Conservation (phyloP, 2,113 vertebrate species). For the Limanda limanda region DNA sequence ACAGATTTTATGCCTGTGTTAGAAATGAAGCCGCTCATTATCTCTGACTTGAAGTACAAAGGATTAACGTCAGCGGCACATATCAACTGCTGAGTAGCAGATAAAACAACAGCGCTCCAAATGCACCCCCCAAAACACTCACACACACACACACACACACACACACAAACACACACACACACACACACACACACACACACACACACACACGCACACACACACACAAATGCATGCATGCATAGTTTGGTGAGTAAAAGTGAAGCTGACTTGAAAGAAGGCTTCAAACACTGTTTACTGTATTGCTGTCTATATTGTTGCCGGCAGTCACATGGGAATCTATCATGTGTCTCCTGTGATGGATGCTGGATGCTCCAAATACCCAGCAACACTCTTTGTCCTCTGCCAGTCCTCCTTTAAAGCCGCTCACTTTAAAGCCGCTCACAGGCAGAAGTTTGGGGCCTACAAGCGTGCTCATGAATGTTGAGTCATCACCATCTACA, state of each 20-base stretch:
- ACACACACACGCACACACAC: slow-evolving; percentile 13
- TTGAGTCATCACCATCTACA: slow-evolving; percentile 36
- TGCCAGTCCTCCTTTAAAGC: slow-evolving; percentile 43
- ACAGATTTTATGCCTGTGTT: slow-evolving; percentile 2
- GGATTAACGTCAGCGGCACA: slow-evolving; percentile 26
- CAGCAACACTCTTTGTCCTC: slow-evolving; percentile 26
- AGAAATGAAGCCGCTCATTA: slow-evolving; percentile 28
- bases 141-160: slow-evolving; percentile 10
- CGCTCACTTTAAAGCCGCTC: slow-evolving; percentile 54
- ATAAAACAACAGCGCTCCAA: slow-evolving; percentile 45
- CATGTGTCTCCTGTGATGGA: slow-evolving; percentile 12
- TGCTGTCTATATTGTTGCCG: slow-evolving; percentile 33
- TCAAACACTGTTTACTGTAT: slow-evolving; percentile 59
- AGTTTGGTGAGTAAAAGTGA: slow-evolving; percentile 18
- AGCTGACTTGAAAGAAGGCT: slow-evolving; percentile 51
- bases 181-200: slow-evolving; percentile 4
- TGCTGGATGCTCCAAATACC: slow-evolving; percentile 37
- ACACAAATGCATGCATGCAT: not conserved
- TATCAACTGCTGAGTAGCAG: slow-evolving; percentile 50
- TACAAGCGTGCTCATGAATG: slow-evolving; percentile 18
- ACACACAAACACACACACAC: slow-evolving; percentile 20
- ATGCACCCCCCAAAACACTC: not conserved
- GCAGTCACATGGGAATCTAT: slow-evolving; percentile 1
- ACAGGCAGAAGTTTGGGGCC: slow-evolving; percentile 17
- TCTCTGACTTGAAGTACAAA: slow-evolving; percentile 36